phyloP scores from a whole-genome alignment of 2,797 vertebrate genomes.

The Synanceia verrucosa region DNA sequence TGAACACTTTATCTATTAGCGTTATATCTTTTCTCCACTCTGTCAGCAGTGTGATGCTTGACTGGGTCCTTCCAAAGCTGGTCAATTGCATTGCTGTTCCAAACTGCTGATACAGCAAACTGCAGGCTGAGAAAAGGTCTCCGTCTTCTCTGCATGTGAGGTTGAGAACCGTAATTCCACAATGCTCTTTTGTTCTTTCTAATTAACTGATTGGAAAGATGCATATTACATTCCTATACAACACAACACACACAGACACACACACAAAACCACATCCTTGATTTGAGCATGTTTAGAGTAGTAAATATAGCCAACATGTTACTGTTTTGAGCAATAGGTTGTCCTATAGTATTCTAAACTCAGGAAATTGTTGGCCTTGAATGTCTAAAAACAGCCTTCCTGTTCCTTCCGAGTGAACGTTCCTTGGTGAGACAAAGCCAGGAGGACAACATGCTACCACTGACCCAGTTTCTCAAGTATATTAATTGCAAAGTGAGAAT shows the following conservation, averaged over 20 bases:
- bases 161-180: constrained; percentile 16
- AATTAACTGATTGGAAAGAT: constrained; percentile 1
- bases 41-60: constrained; percentile 70
- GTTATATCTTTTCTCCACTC: constrained; percentile 54
- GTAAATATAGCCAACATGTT: neutral
- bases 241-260: too few species aligned
- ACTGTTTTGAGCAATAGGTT: neutral
- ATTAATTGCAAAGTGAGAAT: constrained; percentile 65
- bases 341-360: neutral
- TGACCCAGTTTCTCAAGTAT: constrained; percentile 78
- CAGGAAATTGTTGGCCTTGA: constrained; percentile 12
- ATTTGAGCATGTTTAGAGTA: neutral
- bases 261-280: neutral
- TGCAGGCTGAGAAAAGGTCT: constrained; percentile 56
- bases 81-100: constrained; percentile 37
- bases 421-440: constrained; percentile 56
- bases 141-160: constrained; percentile 43
- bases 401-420: constrained; percentile 18
- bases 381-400: constrained; percentile 45
- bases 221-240: neutral
- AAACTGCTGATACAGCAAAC: constrained; percentile 67
- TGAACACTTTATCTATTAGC: constrained; percentile 63
- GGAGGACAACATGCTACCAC: constrained; percentile 56
- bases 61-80: constrained; percentile 63
- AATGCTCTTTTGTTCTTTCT: constrained; percentile 3